A percentile compares a stretch with the other conserved stretches of the same genome.
phyloP scores from a whole-genome alignment of 2,888 invertebrate species.

The Coleophora flavipennella region DNA sequence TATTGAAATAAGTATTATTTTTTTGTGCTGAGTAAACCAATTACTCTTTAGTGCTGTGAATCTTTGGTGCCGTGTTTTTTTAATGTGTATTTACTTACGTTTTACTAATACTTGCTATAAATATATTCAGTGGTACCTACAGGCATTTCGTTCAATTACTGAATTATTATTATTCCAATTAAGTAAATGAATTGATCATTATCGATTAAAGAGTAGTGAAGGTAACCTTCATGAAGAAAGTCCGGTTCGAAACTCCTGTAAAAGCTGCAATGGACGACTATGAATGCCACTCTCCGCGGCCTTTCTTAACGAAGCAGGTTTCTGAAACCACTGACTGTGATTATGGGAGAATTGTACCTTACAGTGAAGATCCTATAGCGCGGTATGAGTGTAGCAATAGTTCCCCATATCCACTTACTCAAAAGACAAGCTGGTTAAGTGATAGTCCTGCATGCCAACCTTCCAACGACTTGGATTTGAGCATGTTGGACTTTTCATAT shows the following conservation, averaged over 20 bases:
- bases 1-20: too few relatives aligned
- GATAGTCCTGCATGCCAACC: slow-evolving; percentile 32
- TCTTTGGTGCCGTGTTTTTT: too few relatives aligned
- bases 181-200: too few relatives aligned
- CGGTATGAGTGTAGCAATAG: slow-evolving; percentile 47
- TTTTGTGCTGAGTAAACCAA: too few relatives aligned
- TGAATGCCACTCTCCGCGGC: slow-evolving; percentile 60
- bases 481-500: slow-evolving; percentile 41
- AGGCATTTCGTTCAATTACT: too few relatives aligned
- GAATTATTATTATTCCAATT: too few relatives aligned
- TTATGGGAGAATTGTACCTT: slow-evolving; percentile 28
- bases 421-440: slow-evolving; percentile 27
- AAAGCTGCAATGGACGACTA: slow-evolving; percentile 38
- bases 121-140: too few relatives aligned
- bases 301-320: slow-evolving; percentile 35
- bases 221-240: slow-evolving; percentile 50
- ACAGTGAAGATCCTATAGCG: slow-evolving; percentile 42
- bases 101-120: too few relatives aligned
- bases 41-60: too few relatives aligned
- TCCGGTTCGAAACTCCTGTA: slow-evolving; percentile 47
- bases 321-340: slow-evolving; percentile 20
- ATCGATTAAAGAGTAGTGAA: neutral
- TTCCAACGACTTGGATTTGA: slow-evolving; percentile 52
- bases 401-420: slow-evolving; percentile 44
- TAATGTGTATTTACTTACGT: too few relatives aligned